Evolutionary conservation across 2,797 vertebrate species (phyloP).

Genomic region (Pseudochirops cupreus): DNA sequence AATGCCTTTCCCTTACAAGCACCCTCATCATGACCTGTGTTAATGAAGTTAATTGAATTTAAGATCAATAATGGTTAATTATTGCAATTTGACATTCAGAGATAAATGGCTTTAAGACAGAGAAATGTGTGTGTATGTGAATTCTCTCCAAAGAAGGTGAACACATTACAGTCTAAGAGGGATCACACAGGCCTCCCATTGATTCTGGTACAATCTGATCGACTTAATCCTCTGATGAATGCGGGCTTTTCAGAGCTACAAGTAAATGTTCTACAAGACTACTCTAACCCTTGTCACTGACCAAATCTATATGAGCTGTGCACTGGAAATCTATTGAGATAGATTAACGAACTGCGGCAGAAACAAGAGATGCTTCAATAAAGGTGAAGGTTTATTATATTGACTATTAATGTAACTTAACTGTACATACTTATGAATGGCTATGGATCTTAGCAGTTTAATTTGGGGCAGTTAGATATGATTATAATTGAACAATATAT

Average conservation of each 20-base stretch:
- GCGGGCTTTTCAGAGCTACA: slow-evolving; percentile 91
- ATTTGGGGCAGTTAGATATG: slow-evolving; percentile 82
- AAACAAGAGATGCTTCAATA: slow-evolving; percentile 86
- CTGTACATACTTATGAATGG: slow-evolving; percentile 82
- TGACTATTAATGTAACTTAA: slow-evolving; percentile 85
- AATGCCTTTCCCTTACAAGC: slow-evolving; percentile 88
- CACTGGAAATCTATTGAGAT: slow-evolving; percentile 90
- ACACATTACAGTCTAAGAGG: slow-evolving; percentile 87
- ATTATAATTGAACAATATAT: slow-evolving; percentile 75
- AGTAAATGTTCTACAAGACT: slow-evolving; percentile 90
- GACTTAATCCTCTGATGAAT: slow-evolving; percentile 93
- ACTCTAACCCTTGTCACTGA: slow-evolving; percentile 89
- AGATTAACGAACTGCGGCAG: slow-evolving; percentile 87
- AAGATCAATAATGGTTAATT: slow-evolving; percentile 99
- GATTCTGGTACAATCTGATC: slow-evolving; percentile 93
- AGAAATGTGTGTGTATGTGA: slow-evolving; percentile 85
- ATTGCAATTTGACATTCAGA: slow-evolving; percentile 99
- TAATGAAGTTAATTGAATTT: slow-evolving; percentile 99
- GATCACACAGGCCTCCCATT: slow-evolving; percentile 92
- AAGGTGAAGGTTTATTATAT: slow-evolving; percentile 88
- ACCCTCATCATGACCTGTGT: slow-evolving; percentile 91
- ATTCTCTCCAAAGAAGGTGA: slow-evolving; percentile 86
- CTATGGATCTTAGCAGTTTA: slow-evolving; percentile 82
- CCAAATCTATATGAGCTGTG: slow-evolving; percentile 88
- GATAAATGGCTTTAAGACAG: slow-evolving; percentile 94